These are phyloP conservation scores for Eupithecia insigniata DNA, from an alignment of 2,888 invertebrate species.

Conservation along the genomic window DNA sequence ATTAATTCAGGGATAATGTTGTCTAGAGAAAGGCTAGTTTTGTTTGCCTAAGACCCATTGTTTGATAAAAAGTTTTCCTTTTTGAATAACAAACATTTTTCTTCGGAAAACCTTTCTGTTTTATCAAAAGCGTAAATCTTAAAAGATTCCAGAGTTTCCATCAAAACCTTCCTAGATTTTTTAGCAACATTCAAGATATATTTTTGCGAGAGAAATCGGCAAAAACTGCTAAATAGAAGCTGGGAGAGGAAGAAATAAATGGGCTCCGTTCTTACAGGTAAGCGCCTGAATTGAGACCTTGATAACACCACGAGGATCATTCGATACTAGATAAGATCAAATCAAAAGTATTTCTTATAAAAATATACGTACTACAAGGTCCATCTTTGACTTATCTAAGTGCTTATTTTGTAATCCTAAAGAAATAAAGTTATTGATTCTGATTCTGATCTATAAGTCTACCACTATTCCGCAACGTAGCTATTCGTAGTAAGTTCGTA, in stretches of 20 bases:
- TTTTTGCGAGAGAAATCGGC: constrained; percentile 47
- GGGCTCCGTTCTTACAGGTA: constrained; percentile 55
- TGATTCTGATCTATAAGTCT: too few relatives aligned
- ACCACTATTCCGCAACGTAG: too few relatives aligned
- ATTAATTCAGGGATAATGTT: background rate
- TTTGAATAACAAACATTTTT: constrained; percentile 3
- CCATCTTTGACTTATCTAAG: too few relatives aligned
- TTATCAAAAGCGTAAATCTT: constrained; percentile 12
- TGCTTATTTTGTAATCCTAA: too few relatives aligned
- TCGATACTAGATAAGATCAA: constrained; percentile 22
- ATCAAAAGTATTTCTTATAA: background rate
- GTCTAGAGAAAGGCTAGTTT: background rate
- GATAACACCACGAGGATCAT: constrained; percentile 40
- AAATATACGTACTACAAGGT: too few relatives aligned
- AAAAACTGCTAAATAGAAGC: constrained; percentile 53
- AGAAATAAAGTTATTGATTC: too few relatives aligned
- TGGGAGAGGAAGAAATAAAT: constrained; percentile 52
- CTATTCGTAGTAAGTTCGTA: background rate
- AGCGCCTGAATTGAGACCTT: constrained; percentile 47
- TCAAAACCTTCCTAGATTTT: constrained; percentile 20
- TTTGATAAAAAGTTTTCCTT: constrained; percentile 10
- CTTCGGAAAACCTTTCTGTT: constrained; percentile 1
- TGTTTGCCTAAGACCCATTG: background rate
- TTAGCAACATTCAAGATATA: constrained; percentile 40
- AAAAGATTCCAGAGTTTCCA: constrained; percentile 1